A percentile compares a stretch with the other conserved stretches of the same genome.
Conservation (phyloP, 2,888 invertebrate species). For the Nudaria mundana region DNA sequence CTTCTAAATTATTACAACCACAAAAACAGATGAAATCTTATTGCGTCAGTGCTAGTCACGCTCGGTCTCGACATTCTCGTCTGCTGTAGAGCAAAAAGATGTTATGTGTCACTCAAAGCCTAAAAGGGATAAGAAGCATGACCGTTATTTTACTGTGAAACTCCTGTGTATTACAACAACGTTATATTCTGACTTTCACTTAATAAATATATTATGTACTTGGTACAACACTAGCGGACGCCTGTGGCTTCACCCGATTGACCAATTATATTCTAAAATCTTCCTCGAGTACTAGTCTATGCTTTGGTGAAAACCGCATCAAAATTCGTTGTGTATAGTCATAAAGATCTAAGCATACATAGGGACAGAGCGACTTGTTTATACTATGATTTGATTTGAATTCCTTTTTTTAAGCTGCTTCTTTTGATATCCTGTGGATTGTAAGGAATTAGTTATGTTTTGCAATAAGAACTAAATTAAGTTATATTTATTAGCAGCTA, state of each 20-base stretch:
- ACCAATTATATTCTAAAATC: no score
- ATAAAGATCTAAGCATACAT: no score
- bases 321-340: no score
- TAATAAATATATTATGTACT: slow-evolving; percentile 2
- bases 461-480: no score
- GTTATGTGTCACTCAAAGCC: slow-evolving; percentile 15
- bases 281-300: no score
- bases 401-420: slow-evolving; percentile 11
- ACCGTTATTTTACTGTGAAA: slow-evolving; percentile 16
- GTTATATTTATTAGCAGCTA: not conserved
- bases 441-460: no score
- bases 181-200: slow-evolving; percentile 12
- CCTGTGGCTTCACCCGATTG: no score
- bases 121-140: slow-evolving; percentile 12
- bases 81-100: slow-evolving; percentile 15
- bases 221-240: slow-evolving; percentile 15
- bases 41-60: slow-evolving; percentile 2
- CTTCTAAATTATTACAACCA: not conserved
- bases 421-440: no score
- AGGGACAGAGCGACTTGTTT: no score
- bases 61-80: not conserved
- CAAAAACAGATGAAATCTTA: not conserved
- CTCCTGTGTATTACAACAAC: slow-evolving; percentile 9
- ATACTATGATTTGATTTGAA: no score
- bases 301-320: no score